Evolutionary conservation across 2,797 vertebrate genomes (phyloP).

Genomic region (Xenops minutus): DNA sequence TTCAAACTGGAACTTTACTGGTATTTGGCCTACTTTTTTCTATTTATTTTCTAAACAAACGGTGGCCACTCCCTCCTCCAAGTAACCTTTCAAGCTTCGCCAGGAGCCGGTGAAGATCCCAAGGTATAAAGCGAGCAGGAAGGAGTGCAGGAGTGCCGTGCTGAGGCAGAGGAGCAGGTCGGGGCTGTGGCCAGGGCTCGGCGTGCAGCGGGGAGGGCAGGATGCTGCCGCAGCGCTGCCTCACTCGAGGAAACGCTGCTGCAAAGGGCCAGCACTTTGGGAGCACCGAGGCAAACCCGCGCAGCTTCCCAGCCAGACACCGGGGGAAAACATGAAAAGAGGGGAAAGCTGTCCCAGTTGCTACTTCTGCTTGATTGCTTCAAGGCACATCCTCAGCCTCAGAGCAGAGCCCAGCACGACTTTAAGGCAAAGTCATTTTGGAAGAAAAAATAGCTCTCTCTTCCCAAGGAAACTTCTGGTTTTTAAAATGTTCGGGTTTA

Average conservation of each 20-base stretch:
- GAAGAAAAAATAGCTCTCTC: slow-evolving; percentile 11
- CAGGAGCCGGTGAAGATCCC: slow-evolving; percentile 47
- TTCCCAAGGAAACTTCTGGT: slow-evolving; percentile 53
- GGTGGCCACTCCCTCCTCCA: slow-evolving; percentile 30
- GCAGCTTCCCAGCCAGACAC: slow-evolving; percentile 1
- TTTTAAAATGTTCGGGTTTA: slow-evolving; percentile 17
- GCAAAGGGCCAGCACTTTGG: slow-evolving; percentile 43
- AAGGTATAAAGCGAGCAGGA: background rate
- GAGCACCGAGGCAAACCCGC: slow-evolving; percentile 16
- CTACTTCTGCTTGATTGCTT: slow-evolving; percentile 13
- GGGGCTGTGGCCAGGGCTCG: background rate
- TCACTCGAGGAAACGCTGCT: slow-evolving; percentile 2
- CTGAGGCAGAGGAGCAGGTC: slow-evolving; percentile 42
- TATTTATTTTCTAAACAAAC: slow-evolving; percentile 69
- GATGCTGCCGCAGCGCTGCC: background rate
- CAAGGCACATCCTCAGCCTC: background rate
- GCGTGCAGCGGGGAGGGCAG: background rate
- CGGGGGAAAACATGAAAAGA: background rate
- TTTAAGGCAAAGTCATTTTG: slow-evolving; percentile 28
- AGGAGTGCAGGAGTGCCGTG: background rate
- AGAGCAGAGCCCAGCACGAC: background rate
- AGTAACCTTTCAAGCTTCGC: slow-evolving; percentile 38
- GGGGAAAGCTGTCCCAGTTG: background rate
- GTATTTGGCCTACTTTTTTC: slow-evolving; percentile 63
- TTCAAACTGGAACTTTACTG: slow-evolving; percentile 67